Evolutionary conservation across 1,140 invertebrate genomes (phyloP).

Genomic region (Lasaia peninsularis): DNA sequence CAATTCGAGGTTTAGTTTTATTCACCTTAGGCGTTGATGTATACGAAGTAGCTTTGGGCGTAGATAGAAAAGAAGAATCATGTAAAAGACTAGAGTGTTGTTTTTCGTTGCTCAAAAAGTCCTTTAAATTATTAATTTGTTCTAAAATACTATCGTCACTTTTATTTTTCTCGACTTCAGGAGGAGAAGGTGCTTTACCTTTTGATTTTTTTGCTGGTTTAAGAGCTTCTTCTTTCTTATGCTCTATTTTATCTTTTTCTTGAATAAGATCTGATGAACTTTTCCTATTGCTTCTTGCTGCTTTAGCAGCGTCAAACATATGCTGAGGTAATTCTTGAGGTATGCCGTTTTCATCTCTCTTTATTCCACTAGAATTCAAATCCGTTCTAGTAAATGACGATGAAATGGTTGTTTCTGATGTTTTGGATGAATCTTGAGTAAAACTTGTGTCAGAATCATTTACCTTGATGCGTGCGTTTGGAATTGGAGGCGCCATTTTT

Average conservation of each 20-base stretch:
- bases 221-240: conserved; percentile 69
- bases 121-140: conserved; percentile 57
- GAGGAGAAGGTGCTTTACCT: conserved; percentile 85
- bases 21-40: conserved; percentile 67
- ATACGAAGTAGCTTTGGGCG: conserved; percentile 37
- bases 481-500: conserved; percentile 70
- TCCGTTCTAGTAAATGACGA: conserved; percentile 58
- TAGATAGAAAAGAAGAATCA: conserved; percentile 40
- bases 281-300: conserved; percentile 82
- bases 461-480: conserved; percentile 61
- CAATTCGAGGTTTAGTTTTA: conserved; percentile 54
- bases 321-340: conserved; percentile 82
- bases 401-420: conserved; percentile 41
- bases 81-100: conserved; percentile 62
- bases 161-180: conserved; percentile 66
- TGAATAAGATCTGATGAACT: conserved; percentile 58
- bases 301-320: conserved; percentile 83
- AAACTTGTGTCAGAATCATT: conserved; percentile 45
- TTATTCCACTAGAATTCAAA: conserved; percentile 78
- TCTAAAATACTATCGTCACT: conserved; percentile 67
- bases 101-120: conserved; percentile 64
- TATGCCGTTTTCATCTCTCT: conserved; percentile 78
- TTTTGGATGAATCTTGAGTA: conserved; percentile 47
- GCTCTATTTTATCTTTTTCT: conserved; percentile 56
- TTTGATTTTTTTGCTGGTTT: conserved; percentile 81